Conservation (phyloP, 2,113 vertebrate species). For the Scolopax mira region DNA sequence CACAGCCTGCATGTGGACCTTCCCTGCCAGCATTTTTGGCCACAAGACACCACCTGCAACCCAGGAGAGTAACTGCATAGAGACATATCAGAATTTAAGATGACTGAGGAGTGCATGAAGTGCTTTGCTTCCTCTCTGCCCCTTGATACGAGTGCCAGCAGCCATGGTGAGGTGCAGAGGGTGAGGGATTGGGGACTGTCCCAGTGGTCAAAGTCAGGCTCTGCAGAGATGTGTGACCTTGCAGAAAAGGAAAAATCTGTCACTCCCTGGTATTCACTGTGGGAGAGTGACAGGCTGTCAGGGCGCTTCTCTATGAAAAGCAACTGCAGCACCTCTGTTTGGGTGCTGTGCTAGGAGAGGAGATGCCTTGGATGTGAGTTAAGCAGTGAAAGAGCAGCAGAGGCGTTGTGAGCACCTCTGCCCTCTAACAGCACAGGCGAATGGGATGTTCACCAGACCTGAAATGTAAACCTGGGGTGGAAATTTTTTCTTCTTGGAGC, state of each 20-base stretch:
- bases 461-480: fast-evolving
- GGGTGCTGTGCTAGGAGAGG: not conserved
- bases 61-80: not conserved
- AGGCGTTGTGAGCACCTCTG: not conserved
- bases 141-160: not conserved
- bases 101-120: not conserved
- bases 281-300: not conserved
- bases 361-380: fast-evolving
- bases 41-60: not conserved
- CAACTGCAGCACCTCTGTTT: not conserved
- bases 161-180: not conserved
- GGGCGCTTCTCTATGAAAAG: not conserved
- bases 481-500: not conserved
- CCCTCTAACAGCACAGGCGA: fast-evolving
- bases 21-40: not conserved
- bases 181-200: too few relatives aligned
- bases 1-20: not conserved
- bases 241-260: not conserved
- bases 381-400: not conserved
- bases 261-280: not conserved
- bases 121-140: not conserved
- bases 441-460: fast-evolving
- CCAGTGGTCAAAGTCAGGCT: not conserved
- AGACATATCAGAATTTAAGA: not conserved
- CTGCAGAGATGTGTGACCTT: not conserved